These are phyloP conservation scores for Peromyscus attwateri DNA, from an alignment of 2,797 vertebrate genomes.

Conservation along the genomic window DNA sequence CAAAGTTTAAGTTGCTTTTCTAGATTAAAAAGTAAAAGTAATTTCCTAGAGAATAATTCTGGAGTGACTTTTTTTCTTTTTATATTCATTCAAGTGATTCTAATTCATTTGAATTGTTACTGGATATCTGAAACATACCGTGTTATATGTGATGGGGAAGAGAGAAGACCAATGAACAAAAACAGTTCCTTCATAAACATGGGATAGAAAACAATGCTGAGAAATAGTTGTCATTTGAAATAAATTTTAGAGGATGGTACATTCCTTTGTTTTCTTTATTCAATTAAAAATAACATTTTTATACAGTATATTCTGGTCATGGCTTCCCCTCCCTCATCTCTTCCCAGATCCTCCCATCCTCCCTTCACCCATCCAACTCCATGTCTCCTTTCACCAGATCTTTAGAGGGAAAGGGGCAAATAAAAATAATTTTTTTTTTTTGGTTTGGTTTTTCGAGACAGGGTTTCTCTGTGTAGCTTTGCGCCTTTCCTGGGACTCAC, in stretches of 20 bases:
- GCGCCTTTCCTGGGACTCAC: too few relatives aligned
- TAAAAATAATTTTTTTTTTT: too few relatives aligned
- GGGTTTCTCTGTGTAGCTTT: too few relatives aligned
- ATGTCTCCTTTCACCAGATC: neutral
- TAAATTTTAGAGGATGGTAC: neutral
- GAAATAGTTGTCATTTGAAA: neutral
- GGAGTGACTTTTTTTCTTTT: neutral
- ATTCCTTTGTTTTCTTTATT: neutral
- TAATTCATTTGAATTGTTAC: slow-evolving; percentile 10
- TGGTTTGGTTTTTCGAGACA: too few relatives aligned
- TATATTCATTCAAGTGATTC: neutral
- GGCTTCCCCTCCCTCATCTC: neutral
- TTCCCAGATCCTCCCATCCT: neutral
- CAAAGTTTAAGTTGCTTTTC: slow-evolving; percentile 20
- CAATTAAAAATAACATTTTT: neutral
- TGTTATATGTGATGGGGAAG: neutral
- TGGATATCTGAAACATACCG: neutral
- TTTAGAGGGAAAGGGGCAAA: neutral
- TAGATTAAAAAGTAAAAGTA: neutral
- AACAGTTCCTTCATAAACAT: neutral
- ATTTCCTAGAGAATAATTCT: neutral
- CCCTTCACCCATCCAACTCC: too few relatives aligned
- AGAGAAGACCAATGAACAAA: slow-evolving; percentile 4
- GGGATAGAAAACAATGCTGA: neutral
- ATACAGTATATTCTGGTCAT: neutral